Conservation (phyloP, 2,113 vertebrate genomes). For the Cairina moschata region DNA sequence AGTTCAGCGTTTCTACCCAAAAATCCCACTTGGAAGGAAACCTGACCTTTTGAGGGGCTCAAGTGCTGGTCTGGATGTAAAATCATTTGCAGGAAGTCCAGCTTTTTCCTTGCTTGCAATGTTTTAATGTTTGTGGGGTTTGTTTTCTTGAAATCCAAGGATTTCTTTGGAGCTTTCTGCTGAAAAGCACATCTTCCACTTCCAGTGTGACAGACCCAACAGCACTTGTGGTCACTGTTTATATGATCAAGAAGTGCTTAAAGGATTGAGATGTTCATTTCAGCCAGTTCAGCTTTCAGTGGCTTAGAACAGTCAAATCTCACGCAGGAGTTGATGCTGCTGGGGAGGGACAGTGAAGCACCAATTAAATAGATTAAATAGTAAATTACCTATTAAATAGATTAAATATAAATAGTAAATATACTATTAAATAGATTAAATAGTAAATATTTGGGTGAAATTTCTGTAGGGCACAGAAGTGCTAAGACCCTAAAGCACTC, state of each 20-base stretch:
- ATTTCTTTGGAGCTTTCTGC: background rate
- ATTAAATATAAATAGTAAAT: too few species aligned
- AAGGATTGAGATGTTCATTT: background rate
- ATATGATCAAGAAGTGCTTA: background rate
- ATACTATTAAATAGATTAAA: too few species aligned
- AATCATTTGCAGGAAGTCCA: background rate
- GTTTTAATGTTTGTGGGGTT: background rate
- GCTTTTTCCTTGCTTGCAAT: background rate
- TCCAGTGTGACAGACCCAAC: background rate
- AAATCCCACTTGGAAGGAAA: background rate
- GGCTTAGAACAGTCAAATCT: background rate
- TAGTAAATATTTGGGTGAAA: background rate
- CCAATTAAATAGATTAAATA: background rate
- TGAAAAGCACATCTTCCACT: background rate
- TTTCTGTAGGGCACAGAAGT: background rate
- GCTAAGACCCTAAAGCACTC: background rate
- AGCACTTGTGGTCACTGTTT: background rate
- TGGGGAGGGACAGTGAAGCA: background rate
- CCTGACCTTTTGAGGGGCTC: background rate
- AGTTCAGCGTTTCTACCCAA: background rate
- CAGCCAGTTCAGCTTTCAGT: background rate
- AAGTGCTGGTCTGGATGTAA: background rate
- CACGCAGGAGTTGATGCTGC: rapidly evolving
- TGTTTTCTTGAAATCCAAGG: background rate
- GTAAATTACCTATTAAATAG: too few species aligned